Evolutionary conservation across 2,888 invertebrate species (phyloP), one percentile per base, ranked within the genome.

Genomic region (Adelphocoris suturalis): DNA sequence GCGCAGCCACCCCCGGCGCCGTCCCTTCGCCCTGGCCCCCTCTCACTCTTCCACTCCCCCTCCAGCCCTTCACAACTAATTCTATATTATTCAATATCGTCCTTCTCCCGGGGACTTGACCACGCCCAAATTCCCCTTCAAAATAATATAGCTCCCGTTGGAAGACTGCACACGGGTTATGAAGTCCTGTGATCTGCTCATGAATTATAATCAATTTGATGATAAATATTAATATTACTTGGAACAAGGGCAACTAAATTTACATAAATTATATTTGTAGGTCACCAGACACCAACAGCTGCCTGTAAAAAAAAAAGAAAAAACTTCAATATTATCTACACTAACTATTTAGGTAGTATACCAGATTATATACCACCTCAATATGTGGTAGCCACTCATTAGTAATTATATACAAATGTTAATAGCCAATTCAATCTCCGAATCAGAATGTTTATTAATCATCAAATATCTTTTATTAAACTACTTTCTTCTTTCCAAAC

Each of bases 41-140:
- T 7, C 2, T 37, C 37, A 2, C 37, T 47, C 48, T 27, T 4
- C 19, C 27, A 37, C 87, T n/a, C 48, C 27, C 23, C 28, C 78
- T 16, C 27, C 84, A 9, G 9, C 68, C 68, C 78, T 80, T n/a
- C 61, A 61, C 85, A 85, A 85, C 85, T 85, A 85, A 85, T 85
- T 85, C 85, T 61, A 85, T 85, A 85, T 85, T 85, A 85, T 85
- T 85, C 85, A 85, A 85, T 85, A 85, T 37, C 85, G 16, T 13
- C 57, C 84, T n/a, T n/a, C 48, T 19, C 48, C 55, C 47, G 19
- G 61, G n/a, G 37, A 37, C 37, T 28, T 61, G 85, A 61, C 85
- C 85, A 85, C 85, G 85, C 85, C 85, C 84, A 14, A 57, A 61
- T 27, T 13, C 61, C 55, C 55, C 85, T 47, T 85, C 23, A 68